Evolutionary conservation across 2,888 invertebrate species (phyloP), one percentile per base, ranked within the genome.

Genomic region (Dasysyrphus albostriatus): DNA sequence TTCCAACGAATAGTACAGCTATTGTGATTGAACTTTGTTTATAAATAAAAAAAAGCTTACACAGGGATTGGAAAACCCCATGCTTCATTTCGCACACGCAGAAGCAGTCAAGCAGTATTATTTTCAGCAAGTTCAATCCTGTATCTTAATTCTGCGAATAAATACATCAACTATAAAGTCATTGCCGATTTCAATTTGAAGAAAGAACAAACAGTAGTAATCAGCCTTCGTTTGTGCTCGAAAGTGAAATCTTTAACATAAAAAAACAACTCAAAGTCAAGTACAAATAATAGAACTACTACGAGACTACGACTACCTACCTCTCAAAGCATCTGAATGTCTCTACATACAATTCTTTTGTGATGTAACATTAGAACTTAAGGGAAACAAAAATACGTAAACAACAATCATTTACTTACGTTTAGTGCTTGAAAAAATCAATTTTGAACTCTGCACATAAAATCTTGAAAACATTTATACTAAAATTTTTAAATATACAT

Each of bases 401-500:
- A 61, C 5, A 39, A 39, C 24, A 61, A 14, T 39, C 7, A 24
- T 67, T 49, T 19, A 75, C 87, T 79, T 78, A 87, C 87, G 74
- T 44, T 74, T 78, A 10, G 74, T 72, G 70, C 65, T 87, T 5
- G 56, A 58, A 74, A 74, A 69, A 78, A 82, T 75, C 77, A 70
- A 79, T 83, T 75, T 83, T 7, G 54, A 69, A 24, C 51, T 83
- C 54, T 16, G 58, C 19, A 65, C 59, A 34, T 79, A 19, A 32
- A 70, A 59, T 44, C 74, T 75, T 24, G 78, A 56, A n/a, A 75
- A 61, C 87, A 87, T 87, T 83, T 75, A 79, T 37, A 19, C 7
- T 32, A 14, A 54, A 29, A 54, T 29, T 14, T 6, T 3, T 54
- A 32, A 54, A 14, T 29, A 54, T 51, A 54, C 51, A 29, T 32